Evolutionary conservation across 2,113 vertebrate genomes (phyloP), one percentile per base, ranked within the genome.

Genomic region (Stictonetta naevosa): DNA sequence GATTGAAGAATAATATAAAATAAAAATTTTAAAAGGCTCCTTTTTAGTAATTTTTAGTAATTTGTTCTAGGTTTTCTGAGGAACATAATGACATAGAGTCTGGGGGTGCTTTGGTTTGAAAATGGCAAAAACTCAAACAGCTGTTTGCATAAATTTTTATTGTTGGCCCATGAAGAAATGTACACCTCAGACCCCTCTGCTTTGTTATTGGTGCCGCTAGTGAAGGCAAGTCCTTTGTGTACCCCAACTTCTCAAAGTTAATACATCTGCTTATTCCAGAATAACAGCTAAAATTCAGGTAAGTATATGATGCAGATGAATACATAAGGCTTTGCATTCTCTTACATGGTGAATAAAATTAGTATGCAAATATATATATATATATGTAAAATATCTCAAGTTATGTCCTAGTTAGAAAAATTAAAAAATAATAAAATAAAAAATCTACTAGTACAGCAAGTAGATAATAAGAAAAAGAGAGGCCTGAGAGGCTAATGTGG

Each of bases 211-310:
- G 6, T 66, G 20, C n/a, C 71, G 21, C 23, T 73, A 87, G 50
- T n/a, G 78, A 50, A 44, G 14, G 10, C 0, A 0, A 15, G 17
- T 33, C 56, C 15, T 53, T 34, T 59, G 12, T 64, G 10, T 10
- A 72, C 10, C 22, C 44, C 34, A 14, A 21, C 22, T 26, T 16
- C 1, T 10, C 29, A 79, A 72, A 74, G 8, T 46, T 29, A 75
- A 40, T 55, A 50, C 22, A 78, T 15, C n/a, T 11, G 20, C 15
- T 6, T 66, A 26, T 84, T 91, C 36, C 25, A 66, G 38, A 72
- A 26, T 20, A 48, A 79, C 7, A 83, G 52, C 34, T 75, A 28
- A 83, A 71, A 26, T 44, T 42, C 40, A 60, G 20, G 16, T n/a
- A 64, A 64, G 7, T 13, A 26, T 16, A 7, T 17, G 14, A 9